Evolutionary conservation across 2,797 vertebrate species (phyloP).

Genomic region (Tachyglossus aculeatus): DNA sequence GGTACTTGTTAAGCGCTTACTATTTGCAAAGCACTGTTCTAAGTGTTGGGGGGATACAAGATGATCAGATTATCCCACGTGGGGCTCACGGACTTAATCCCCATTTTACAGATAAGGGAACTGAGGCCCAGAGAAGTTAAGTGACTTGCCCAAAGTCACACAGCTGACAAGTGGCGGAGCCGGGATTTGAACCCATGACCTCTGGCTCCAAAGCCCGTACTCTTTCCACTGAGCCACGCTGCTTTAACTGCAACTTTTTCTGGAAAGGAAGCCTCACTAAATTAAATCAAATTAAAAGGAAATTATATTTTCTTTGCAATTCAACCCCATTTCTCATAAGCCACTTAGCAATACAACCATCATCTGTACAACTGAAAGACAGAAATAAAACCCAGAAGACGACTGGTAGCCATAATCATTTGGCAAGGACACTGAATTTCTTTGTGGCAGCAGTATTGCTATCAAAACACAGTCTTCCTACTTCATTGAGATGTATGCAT

Average conservation of each 20-base stretch:
- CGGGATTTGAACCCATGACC: too few relatives aligned
- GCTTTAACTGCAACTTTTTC: slow-evolving; percentile 26
- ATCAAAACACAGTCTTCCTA: slow-evolving; percentile 56
- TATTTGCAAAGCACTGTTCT: neutral
- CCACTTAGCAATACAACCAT: slow-evolving; percentile 18
- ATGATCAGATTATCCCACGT: neutral
- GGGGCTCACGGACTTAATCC: neutral
- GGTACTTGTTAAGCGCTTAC: neutral
- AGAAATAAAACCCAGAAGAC: slow-evolving; percentile 46
- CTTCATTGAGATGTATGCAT: slow-evolving; percentile 55
- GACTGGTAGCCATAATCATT: slow-evolving; percentile 51
- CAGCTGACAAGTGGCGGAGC: too few relatives aligned
- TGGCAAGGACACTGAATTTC: slow-evolving; percentile 55
- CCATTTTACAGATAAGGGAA: neutral
- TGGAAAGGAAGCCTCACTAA: slow-evolving; percentile 30
- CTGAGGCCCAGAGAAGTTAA: neutral
- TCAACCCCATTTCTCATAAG: slow-evolving; percentile 46
- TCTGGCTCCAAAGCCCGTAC: too few relatives aligned
- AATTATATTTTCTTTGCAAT: slow-evolving; percentile 18
- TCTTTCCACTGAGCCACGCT: too few relatives aligned
- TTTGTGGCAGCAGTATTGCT: slow-evolving; percentile 45
- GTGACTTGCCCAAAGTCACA: too few relatives aligned
- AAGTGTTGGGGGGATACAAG: neutral
- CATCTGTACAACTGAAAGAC: slow-evolving; percentile 19
- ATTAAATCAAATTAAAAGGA: slow-evolving; percentile 59